A percentile compares a stretch with the other conserved stretches of the same genome.
These are phyloP conservation scores for Oryzias javanicus DNA, from an alignment of 2,113 vertebrate genomes.

Conservation along the genomic window DNA sequence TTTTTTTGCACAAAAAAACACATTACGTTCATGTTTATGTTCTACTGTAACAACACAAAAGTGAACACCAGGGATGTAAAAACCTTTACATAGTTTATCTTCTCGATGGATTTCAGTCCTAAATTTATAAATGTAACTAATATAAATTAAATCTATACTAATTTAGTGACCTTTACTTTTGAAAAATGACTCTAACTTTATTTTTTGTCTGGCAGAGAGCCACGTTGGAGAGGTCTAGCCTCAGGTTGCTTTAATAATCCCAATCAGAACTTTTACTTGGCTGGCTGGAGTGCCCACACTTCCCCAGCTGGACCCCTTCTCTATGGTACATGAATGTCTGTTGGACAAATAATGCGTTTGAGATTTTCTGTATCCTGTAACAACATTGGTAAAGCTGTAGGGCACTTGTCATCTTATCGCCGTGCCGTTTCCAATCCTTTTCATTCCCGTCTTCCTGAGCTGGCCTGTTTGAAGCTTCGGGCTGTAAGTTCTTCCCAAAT, in stretches of 20 bases:
- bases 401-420: slow-evolving; percentile 13
- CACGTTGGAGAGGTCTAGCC: too few species aligned
- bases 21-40: too few species aligned
- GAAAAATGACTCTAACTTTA: too few species aligned
- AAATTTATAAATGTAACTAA: too few species aligned
- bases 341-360: slow-evolving; percentile 1
- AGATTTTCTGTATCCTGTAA: slow-evolving; percentile 5
- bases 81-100: too few species aligned
- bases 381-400: slow-evolving; percentile 5
- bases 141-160: too few species aligned
- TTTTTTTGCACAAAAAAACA: too few species aligned
- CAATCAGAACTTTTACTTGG: not conserved
- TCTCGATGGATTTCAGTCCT: too few species aligned
- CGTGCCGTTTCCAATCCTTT: slow-evolving; percentile 16
- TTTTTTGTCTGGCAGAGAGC: too few species aligned
- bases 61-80: too few species aligned
- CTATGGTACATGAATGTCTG: not conserved
- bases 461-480: slow-evolving; percentile 26
- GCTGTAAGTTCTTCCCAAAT: slow-evolving; percentile 50
- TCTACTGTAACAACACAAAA: too few species aligned
- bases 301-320: not conserved
- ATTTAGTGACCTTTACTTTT: too few species aligned
- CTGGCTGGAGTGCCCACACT: not conserved
- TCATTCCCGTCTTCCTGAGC: slow-evolving; percentile 17
- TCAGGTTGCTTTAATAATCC: not conserved